Conservation (phyloP, 2,888 invertebrate species). For the Seira musarum region DNA sequence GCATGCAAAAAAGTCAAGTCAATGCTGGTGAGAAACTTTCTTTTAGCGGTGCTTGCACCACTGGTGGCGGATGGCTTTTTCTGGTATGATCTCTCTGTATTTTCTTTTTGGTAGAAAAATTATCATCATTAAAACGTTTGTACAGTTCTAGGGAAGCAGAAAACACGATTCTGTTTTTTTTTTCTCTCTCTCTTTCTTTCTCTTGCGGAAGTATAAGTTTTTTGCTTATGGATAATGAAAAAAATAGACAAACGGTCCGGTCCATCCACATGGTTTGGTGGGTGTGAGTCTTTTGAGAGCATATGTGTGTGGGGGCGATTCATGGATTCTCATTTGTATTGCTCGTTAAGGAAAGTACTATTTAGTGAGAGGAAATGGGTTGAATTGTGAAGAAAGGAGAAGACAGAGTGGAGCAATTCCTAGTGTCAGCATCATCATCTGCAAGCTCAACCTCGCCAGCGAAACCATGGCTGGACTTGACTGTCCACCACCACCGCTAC, state of each 20-base stretch:
- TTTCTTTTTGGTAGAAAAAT: too few species aligned
- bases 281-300: constrained; percentile 9
- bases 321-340: constrained; percentile 67
- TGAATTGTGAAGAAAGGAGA: constrained; percentile 67
- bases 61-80: too few species aligned
- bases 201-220: not conserved
- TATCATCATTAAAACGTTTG: too few species aligned
- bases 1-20: constrained; percentile 5
- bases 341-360: constrained; percentile 68
- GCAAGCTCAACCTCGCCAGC: constrained; percentile 27
- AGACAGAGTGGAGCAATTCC: constrained; percentile 63
- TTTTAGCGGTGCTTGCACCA: too few species aligned
- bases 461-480: constrained; percentile 49
- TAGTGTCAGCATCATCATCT: constrained; percentile 54
- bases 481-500: constrained; percentile 35
- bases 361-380: constrained; percentile 65
- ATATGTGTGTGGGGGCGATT: constrained; percentile 59
- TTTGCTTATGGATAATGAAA: constrained; percentile 35
- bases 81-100: too few species aligned
- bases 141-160: too few species aligned
- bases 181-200: not conserved
- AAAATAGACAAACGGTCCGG: too few species aligned
- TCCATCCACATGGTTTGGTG: not conserved
- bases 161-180: not conserved
- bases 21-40: not conserved